Evolutionary conservation across 2,888 invertebrate genomes (phyloP), one percentile per base, ranked within the genome.

Genomic region (Cephus pulcher): DNA sequence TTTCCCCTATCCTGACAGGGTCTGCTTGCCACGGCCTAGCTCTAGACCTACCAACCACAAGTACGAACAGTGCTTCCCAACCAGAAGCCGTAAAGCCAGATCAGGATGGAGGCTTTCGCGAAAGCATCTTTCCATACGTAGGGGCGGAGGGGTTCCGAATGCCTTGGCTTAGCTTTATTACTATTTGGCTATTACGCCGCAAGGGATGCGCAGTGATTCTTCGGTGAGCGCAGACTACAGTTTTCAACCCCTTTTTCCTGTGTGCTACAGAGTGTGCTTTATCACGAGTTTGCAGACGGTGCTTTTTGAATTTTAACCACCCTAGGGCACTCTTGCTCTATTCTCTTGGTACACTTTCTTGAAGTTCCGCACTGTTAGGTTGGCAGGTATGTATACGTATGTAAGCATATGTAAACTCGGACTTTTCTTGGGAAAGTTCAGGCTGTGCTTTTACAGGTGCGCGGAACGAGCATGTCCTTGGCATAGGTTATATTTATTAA

Each of bases 1-100:
- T 85, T 82, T 84, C 77, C 77, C 78, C 75, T 79, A 75, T 79
- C 76, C 82, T 75, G 56, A 32, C 12, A 71, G 71, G 71, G 11
- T 71, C 71, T 34, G 71, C 32, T 71, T 71, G 32, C 71, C 11
- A 33, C 71, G 32, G 71, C 71, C 71, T 34, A 71, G 71, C 71
- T 71, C 32, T 71, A 71, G 33, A 71, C 71, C 32, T 71, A 71
- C 71, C 71, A 33, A 71, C 71, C 71, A 32, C 71, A 34, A 71
- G 71, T 71, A 71, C 33, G 71, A 34, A 71, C 71, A 71, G 71
- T 71, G 71, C 12, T 71, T 71, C 71, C 15, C 71, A 71, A 34
- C 32, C 33, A 34, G 71, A 34, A 34, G 23, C 56, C 56, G 56
- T 56, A 56, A 56, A 56, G 56, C 56, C 56, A 56, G 23, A 23